phyloP scores from a whole-genome alignment of 2,797 vertebrate genomes.

The Anguilla marmorata region DNA sequence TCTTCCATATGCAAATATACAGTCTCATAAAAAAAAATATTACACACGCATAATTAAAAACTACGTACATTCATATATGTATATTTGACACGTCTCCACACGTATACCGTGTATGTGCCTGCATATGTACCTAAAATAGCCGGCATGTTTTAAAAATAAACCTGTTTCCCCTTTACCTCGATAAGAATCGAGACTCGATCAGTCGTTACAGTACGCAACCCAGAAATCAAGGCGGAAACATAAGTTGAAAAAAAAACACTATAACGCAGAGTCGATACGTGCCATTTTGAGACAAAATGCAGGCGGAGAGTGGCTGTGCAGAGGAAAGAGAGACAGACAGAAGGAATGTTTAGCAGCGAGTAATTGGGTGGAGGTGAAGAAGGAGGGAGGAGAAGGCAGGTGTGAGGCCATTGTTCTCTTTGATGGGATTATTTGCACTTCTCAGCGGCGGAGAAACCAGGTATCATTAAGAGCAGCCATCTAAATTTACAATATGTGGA shows the following conservation, averaged over 20 bases:
- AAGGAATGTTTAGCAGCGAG: conserved; percentile 62
- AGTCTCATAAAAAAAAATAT: conserved; percentile 58
- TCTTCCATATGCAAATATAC: conserved; percentile 61
- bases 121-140: background rate
- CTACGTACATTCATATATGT: background rate
- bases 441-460: conserved; percentile 67
- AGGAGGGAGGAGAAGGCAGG: conserved; percentile 59
- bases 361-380: conserved; percentile 67
- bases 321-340: conserved; percentile 29
- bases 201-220: background rate
- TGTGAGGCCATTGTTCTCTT: conserved; percentile 75
- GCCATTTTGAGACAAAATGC: background rate
- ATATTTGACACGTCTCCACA: background rate
- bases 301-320: background rate
- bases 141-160: background rate
- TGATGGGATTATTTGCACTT: conserved; percentile 81
- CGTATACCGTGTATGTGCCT: background rate
- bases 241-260: background rate
- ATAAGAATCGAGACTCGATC: background rate
- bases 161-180: background rate
- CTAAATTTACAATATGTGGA: conserved; percentile 71
- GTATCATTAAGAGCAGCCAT: conserved; percentile 72
- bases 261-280: background rate
- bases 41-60: conserved; percentile 36
- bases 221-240: background rate